Evolutionary conservation across 2,888 invertebrate genomes (phyloP).

Genomic region (Cremastinae sp.): DNA sequence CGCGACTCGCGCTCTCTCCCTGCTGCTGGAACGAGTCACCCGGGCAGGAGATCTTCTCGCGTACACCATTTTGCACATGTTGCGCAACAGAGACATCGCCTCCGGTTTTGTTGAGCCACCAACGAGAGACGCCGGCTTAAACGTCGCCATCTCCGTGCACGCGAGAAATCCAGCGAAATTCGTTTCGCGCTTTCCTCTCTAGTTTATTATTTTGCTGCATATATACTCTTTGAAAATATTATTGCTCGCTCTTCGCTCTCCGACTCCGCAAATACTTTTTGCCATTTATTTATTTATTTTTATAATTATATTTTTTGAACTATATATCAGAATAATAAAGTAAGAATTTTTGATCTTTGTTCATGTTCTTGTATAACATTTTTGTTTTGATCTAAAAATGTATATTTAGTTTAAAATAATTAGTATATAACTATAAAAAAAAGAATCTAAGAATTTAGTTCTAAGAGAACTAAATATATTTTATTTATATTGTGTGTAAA

Average conservation of each 20-base stretch:
- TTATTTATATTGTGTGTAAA: too few species aligned
- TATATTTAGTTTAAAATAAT: too few species aligned
- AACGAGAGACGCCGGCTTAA: conserved; percentile 7
- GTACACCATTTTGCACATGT: conserved; percentile 36
- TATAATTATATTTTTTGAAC: too few species aligned
- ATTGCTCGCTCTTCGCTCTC: conserved; percentile 2
- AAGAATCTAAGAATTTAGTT: too few species aligned
- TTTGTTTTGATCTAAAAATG: too few species aligned
- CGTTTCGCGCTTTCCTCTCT: conserved; percentile 34
- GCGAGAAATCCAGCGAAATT: conserved; percentile 43
- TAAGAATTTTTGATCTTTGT: too few species aligned
- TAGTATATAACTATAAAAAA: too few species aligned
- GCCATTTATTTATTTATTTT: too few species aligned
- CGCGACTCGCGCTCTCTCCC: not conserved
- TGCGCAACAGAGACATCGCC: conserved; percentile 26
- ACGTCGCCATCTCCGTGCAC: conserved; percentile 41
- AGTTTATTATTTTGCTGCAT: not conserved
- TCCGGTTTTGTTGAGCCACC: conserved; percentile 14
- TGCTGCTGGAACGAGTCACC: conserved; percentile 26
- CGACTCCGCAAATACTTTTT: not conserved
- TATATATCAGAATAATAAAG: too few species aligned
- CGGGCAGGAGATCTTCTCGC: conserved; percentile 37
- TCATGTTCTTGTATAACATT: too few species aligned
- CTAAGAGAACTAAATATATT: too few species aligned
- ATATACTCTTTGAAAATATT: not conserved